Base-by-base conservation (phyloP, 2,113 vertebrate genomes). In the Gymnocephalus cernua region DNA sequence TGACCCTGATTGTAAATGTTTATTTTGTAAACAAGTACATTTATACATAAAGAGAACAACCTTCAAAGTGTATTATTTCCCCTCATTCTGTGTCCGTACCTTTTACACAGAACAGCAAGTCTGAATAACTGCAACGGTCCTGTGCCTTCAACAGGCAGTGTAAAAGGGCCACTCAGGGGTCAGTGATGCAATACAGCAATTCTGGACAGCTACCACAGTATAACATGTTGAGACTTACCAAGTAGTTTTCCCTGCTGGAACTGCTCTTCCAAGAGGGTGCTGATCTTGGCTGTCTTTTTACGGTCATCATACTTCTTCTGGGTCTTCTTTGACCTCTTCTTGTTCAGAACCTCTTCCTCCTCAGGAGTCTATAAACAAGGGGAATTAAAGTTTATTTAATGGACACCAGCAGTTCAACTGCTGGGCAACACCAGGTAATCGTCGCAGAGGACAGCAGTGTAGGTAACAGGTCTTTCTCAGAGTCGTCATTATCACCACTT, bases 211-310 rank as follows among this genome's bases (percentile, higher is more conserved):
- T 18, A 41, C 21, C 6, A 27, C 2, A 32, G 25, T 19, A 50
- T 0, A 18, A 6, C 45, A 51, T 14, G 14, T 13, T 19, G 2
- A 8, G 3, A 86, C 97, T 96, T 73, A 99, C 98, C 98, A 3
- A 99, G 98, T 14, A 99, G 95, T 68, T 99, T 99, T 79, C 98
- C 98, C 92, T 99, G 98, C 93, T 95, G 95, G 93, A 99, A 99
- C 92, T 99, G 98, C 70, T 99, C 98, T 89, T 99, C 98, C 73
- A 99, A 91, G 82, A 99, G 96, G 47, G 93, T 68, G 84, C 96
- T 98, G 90, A 99, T 98, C 91, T 99, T 99, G 44, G 97, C 95
- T 0, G 93, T 96, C 94, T 99, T 99, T 88, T 98, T 97, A 48
- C 98, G 96, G 47, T 97, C 96, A 6, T 99, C 97, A 0, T 98